Conservation (phyloP, 1,140 invertebrate species). For the Camponotus vicinus region DNA sequence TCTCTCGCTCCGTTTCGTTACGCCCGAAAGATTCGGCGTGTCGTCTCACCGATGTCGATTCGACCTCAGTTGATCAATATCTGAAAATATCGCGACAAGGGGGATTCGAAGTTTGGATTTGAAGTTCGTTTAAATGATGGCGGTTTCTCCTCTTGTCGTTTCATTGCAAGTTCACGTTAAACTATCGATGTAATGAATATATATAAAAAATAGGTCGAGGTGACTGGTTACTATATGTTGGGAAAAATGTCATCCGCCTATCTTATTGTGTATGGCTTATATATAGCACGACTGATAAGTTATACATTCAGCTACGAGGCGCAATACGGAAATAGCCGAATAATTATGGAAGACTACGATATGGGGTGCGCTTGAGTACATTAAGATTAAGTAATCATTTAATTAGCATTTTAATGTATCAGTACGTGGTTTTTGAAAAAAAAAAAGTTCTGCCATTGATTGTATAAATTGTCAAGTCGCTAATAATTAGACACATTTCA, state of each 20-base stretch:
- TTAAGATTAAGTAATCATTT: constrained; percentile 40
- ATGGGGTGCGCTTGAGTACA: not conserved
- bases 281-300: constrained; percentile 47
- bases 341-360: not conserved
- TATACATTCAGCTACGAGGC: not conserved
- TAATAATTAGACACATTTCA: not conserved
- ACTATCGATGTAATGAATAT: constrained; percentile 4
- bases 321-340: constrained; percentile 24
- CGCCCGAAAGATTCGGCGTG: constrained; percentile 9
- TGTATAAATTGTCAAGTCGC: not conserved
- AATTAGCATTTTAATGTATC: constrained; percentile 11
- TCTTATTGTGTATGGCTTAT: constrained; percentile 45
- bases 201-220: constrained; percentile 41
- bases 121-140: not conserved
- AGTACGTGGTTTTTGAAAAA: not conserved
- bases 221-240: constrained; percentile 36
- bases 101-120: not conserved
- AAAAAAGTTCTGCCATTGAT: not conserved
- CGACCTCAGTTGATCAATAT: not conserved
- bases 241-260: constrained; percentile 41
- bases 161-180: not conserved
- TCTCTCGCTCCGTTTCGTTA: not conserved
- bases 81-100: not conserved
- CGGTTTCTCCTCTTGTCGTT: not conserved
- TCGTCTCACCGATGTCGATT: too few species aligned